Evolutionary conservation across 2,797 vertebrate genomes (phyloP).

Genomic region (Serranus cabrilla): DNA sequence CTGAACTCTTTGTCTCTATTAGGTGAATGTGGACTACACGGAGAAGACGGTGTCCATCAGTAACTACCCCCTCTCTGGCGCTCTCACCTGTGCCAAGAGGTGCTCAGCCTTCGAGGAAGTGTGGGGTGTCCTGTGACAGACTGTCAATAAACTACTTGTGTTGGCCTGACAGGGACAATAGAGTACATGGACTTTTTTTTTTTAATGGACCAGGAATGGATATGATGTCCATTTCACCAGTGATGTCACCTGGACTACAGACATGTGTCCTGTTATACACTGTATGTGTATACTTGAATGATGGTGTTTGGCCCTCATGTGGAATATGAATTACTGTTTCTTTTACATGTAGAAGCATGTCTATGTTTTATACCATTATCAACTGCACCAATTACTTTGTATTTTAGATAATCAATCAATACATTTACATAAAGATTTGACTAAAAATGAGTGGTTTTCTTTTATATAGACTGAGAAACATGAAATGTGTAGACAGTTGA

Average conservation of each 20-base stretch:
- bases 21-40: constrained; percentile 95
- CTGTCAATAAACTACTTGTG: constrained; percentile 26
- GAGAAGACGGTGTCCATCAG: constrained; percentile 95
- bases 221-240: constrained; percentile 14
- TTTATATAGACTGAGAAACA: neutral
- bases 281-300: constrained; percentile 18
- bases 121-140: constrained; percentile 91
- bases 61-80: constrained; percentile 97
- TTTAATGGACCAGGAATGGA: constrained; percentile 39
- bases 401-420: constrained; percentile 27
- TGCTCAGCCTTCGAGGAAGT: constrained; percentile 97
- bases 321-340: constrained; percentile 21
- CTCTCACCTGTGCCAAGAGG: constrained; percentile 95
- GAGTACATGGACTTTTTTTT: constrained; percentile 41
- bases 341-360: too few relatives aligned
- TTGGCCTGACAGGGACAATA: neutral
- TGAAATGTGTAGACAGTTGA: neutral
- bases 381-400: constrained; percentile 2
- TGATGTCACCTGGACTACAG: constrained; percentile 18
- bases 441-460: constrained; percentile 30
- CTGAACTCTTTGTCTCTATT: constrained; percentile 31
- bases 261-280: constrained; percentile 24
- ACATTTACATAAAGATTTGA: constrained; percentile 55
- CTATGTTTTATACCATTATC: constrained; percentile 31
- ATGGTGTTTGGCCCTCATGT: constrained; percentile 26